Conservation (phyloP, 1,140 invertebrate genomes). For the Aphaenogaster floridana region DNA sequence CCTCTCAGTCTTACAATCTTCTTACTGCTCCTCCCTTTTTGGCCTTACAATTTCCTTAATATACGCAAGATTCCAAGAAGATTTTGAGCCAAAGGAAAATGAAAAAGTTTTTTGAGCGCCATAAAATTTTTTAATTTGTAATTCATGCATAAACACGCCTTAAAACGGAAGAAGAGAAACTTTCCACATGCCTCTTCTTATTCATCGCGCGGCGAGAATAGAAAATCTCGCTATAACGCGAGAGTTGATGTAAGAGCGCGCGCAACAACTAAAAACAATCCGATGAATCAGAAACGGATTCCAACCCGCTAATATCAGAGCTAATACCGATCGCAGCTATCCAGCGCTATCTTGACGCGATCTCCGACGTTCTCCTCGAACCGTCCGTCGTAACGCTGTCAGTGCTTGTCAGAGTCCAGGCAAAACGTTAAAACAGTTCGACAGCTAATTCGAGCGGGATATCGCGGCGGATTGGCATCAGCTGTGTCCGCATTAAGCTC, state of each 20-base stretch:
- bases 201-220: conserved; percentile 31
- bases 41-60: no score
- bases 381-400: neutral
- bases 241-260: conserved; percentile 66
- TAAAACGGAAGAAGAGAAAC: neutral
- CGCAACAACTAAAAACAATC: conserved; percentile 44
- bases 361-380: neutral
- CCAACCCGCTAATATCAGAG: conserved; percentile 61
- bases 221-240: conserved; percentile 1
- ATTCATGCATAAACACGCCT: neutral
- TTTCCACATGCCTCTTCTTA: neutral
- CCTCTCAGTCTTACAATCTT: no score
- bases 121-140: neutral
- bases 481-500: neutral
- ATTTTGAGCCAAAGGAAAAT: neutral
- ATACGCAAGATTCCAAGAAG: neutral
- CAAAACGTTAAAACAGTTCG: no score
- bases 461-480: neutral
- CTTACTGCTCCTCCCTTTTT: no score
- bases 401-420: neutral
- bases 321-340: conserved; percentile 40
- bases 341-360: neutral
- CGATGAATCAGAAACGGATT: conserved; percentile 64
- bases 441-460: neutral
- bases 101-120: neutral